Base-by-base conservation (phyloP, 1,140 invertebrate genomes). In the Sesamia nonagrioides region DNA sequence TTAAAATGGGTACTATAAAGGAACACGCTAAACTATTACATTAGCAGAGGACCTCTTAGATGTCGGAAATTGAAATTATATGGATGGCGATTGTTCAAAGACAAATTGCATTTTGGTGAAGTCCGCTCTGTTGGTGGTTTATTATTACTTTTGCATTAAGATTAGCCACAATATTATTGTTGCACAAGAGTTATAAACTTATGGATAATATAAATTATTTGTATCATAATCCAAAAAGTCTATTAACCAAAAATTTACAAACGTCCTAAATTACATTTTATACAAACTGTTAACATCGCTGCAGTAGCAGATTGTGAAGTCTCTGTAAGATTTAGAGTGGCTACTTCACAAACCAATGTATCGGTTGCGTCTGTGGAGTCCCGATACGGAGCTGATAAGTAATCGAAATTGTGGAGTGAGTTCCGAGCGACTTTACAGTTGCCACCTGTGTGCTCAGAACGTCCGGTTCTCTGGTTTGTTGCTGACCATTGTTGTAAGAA, bases 1-100 rank as follows among this genome's bases (percentile, higher is more conserved):
- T 74, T 74, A 58, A 58, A 60, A 74, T 58, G 60, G 18, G 27
- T n/a, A 50, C 45, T 35, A 50, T 60, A 27, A 69, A 42, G 35
- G 66, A 69, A 66, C 37, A 42, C 37, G 37, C 61, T 66, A 17
- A 66, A 66, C 61, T 60, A 66, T 45, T 42, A 42, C n/a, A 58
- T 58, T 58, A 58, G 27, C 15, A 33, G 27, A 35, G 33, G 18
- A 60, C 56, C 54, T 58, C 37, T 42, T 5, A 58, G 54, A 33
- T 58, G 27, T 58, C 9, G 54, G 54, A 21, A 33, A 58, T 50
- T 50, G 45, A 50, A 13, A 58, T 21, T 21, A 33, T 21, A 11
- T 9, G 54, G 21, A 58, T 15, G 21, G 21, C 33, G 13, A 2
- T 33, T 58, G 21, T 4, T 33, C 54, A 58, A 58, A 33, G 45